Base-by-base conservation (phyloP, 1,140 invertebrate species). In the Eupristina koningsbergeri region DNA sequence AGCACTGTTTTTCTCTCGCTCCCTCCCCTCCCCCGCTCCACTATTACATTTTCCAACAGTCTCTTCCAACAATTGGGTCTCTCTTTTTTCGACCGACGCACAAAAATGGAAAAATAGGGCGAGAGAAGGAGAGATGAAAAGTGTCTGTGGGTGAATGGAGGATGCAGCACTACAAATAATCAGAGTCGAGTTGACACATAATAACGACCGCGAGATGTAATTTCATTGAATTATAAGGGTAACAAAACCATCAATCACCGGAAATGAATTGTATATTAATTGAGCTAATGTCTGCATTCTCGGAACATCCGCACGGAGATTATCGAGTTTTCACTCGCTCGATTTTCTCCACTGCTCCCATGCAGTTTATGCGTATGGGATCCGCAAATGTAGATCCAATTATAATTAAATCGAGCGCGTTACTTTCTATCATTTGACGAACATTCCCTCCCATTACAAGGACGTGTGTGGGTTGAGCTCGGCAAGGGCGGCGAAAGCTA, bases 191-290 rank as follows among this genome's bases (percentile, higher is more conserved):
- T 19, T 36, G 29, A 9, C 47, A 77, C 75, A 39, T 31, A 77
- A 61, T 61, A 34, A 45, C 31, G 34, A 50, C 36, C 41, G 61
- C 39, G 76, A 50, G 45, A 71, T n/a, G 58, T 45, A 50, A 64
- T 64, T 63, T 41, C 69, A 75, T 47, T 47, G 71, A 76, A 69
- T 67, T 41, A 77, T 69, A 69, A 50, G 34, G 29, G 64, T 13
- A 64, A 63, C 53, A 39, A 47, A 80, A 26, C 84, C 67, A 85
- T 87, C 81, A 87, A 85, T 81, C 53, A 79, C 45, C 64, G 85
- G 85, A 87, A 86, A 85, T 86, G 81, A 87, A 85, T 84, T 87
- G 76, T 84, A 81, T 53, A 79, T 74, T 87, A 85, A 87, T 87
- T 83, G 78, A 87, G 80, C 77, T 81, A 69, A 61, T 83, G n/a